Base-by-base conservation (phyloP, 2,113 vertebrate genomes). In the Periophthalmus modestus region DNA sequence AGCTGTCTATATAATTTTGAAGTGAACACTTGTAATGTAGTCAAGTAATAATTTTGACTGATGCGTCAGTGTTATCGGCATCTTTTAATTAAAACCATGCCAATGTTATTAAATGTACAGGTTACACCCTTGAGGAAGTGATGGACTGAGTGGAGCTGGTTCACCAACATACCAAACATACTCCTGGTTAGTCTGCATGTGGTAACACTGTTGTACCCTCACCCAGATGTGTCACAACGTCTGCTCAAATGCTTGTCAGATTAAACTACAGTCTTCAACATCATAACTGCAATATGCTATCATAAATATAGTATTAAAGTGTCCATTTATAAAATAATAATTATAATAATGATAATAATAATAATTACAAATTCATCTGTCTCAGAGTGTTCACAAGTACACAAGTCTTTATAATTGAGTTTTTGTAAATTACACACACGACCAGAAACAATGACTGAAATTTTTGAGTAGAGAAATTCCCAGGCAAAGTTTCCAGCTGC, bases 361-460 rank as follows among this genome's bases (percentile, higher is more conserved):
- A 43, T 43, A 55, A 55, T 55, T 7, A 55, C 19, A 55, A 55
- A 55, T 55, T 7, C 19, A 55, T 9, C 18, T n/a, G 15, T 55
- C 52, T 55, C 48, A 21, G 10, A 55, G 19, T 21, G 19, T 54
- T 18, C 50, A 54, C 39, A 39, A 19, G 11, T 18, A 36, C 21
- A 47, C 5, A 66, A 16, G 16, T 67, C n/a, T 47, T 23, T 24
- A 16, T 12, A 7, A 13, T 9, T 19, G 9, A 2, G 11, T 39
- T 74, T 78, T 75, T 82, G 34, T 62, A 85, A 72, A 73, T 92
- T 86, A 89, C 92, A 87, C 92, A 87, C 91, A 92, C 91, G 90
- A 94, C 93, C 92, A 95, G 94, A 95, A 95, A 95, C 93, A 92
- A 94, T 94, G 94, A 95, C 94, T 95, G 94, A 95, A 94, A 94